Percentiles rank a stretch among this genome's conserved stretches.
phyloP scores from a whole-genome alignment of 2,888 invertebrate species.

The Parnassius mnemosyne region DNA sequence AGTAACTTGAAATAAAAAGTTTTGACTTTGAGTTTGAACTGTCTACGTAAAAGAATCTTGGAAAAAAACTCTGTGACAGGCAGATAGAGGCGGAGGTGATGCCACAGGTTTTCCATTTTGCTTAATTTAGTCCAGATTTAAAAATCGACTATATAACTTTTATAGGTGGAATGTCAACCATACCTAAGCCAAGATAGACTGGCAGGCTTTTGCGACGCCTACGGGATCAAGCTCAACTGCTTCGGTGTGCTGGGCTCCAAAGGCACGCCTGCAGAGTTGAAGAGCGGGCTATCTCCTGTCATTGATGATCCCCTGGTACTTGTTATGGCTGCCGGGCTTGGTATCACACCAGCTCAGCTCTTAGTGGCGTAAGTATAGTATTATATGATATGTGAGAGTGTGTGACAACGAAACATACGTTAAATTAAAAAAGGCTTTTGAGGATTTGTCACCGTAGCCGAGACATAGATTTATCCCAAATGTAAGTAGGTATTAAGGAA shows the following conservation, averaged over 20 bases:
- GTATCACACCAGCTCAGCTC: constrained; percentile 54
- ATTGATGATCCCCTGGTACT: constrained; percentile 85
- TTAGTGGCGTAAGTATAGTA: constrained; percentile 50
- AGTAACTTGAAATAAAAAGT: no score
- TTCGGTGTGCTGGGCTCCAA: constrained; percentile 87
- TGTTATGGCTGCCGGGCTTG: constrained; percentile 59
- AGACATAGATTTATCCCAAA: no score
- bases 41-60: no score
- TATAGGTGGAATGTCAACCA: constrained; percentile 89
- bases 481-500: no score
- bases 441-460: no score
- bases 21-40: no score
- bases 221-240: constrained; percentile 85
- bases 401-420: no score
- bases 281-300: constrained; percentile 81
- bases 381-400: background rate
- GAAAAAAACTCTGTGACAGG: no score
- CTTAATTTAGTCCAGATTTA: no score
- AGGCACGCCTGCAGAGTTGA: constrained; percentile 84
- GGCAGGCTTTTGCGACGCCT: constrained; percentile 83
- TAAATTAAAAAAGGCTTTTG: no score
- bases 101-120: no score
- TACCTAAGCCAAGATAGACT: constrained; percentile 86
- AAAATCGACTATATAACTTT: background rate
- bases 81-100: no score